Conservation (phyloP, 2,797 vertebrate species). For the Buceros bicornis region DNA sequence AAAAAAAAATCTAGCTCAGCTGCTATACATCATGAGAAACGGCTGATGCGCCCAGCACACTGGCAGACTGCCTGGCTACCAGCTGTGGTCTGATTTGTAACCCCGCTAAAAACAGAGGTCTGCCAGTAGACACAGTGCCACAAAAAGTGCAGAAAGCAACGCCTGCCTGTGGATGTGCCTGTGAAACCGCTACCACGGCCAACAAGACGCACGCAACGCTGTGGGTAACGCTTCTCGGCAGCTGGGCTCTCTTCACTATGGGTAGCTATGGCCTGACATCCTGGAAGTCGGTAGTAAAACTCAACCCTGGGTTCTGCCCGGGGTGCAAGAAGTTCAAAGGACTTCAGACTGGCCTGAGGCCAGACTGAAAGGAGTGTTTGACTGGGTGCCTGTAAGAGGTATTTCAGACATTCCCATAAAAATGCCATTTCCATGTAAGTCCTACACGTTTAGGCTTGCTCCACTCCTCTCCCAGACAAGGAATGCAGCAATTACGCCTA, state of each 20-base stretch:
- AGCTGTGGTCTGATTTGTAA: conserved; percentile 61
- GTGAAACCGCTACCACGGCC: background rate
- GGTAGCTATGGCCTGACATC: background rate
- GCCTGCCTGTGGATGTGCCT: background rate
- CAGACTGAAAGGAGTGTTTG: conserved; percentile 33
- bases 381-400: conserved; percentile 27
- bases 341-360: conserved; percentile 23
- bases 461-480: conserved; percentile 42
- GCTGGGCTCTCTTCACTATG: background rate
- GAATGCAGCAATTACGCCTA: conserved; percentile 55
- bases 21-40: conserved; percentile 52
- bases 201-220: accelerated
- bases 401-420: conserved; percentile 69
- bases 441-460: conserved; percentile 25
- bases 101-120: conserved; percentile 60
- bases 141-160: conserved; percentile 9
- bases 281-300: background rate
- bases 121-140: conserved; percentile 35
- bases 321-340: conserved; percentile 23
- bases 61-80: conserved; percentile 73
- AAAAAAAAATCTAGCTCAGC: background rate
- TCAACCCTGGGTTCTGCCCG: background rate
- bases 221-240: background rate
- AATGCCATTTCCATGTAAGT: conserved; percentile 68
- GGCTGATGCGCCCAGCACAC: conserved; percentile 15